Evolutionary conservation across 2,888 invertebrate genomes (phyloP).

Genomic region (Prosopocoilus inquinatus): DNA sequence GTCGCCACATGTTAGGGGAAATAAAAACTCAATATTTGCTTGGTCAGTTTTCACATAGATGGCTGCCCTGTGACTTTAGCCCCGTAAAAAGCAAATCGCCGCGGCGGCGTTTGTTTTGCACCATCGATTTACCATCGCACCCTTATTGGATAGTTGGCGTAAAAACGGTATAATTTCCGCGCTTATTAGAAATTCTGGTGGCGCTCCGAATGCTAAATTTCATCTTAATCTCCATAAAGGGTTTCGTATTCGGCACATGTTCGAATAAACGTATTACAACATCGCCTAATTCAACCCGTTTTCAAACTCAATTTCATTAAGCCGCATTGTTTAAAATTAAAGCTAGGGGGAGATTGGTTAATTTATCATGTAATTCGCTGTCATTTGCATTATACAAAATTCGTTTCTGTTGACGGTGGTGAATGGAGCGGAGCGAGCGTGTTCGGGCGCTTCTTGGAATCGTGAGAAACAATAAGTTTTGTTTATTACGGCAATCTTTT

Average conservation of each 20-base stretch:
- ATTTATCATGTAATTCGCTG: conserved; percentile 45
- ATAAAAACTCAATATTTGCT: conserved; percentile 38
- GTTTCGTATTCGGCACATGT: conserved; percentile 35
- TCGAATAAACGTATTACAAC: conserved; percentile 38
- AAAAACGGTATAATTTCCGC: conserved; percentile 3
- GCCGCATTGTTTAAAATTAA: conserved; percentile 52
- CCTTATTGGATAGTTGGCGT: conserved; percentile 22
- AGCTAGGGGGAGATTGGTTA: conserved; percentile 49
- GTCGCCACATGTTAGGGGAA: conserved; percentile 32
- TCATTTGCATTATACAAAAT: conserved; percentile 22
- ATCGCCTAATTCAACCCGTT: conserved; percentile 50
- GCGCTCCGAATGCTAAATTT: conserved; percentile 30
- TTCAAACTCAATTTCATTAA: conserved; percentile 52
- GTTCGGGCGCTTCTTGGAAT: conserved; percentile 5
- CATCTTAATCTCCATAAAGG: conserved; percentile 35
- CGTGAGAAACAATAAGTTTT: conserved; percentile 7
- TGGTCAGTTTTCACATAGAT: conserved; percentile 48
- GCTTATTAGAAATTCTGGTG: conserved; percentile 20
- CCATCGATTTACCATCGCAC: conserved; percentile 34
- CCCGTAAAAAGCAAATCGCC: conserved; percentile 23
- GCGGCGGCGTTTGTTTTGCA: conserved; percentile 25
- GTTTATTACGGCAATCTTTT: conserved; percentile 1
- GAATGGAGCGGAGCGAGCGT: not conserved
- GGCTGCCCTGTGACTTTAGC: conserved; percentile 45
- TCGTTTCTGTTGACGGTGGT: conserved; percentile 6